Base-by-base conservation (phyloP, 2,888 invertebrate species). In the Thalpophila matura region DNA sequence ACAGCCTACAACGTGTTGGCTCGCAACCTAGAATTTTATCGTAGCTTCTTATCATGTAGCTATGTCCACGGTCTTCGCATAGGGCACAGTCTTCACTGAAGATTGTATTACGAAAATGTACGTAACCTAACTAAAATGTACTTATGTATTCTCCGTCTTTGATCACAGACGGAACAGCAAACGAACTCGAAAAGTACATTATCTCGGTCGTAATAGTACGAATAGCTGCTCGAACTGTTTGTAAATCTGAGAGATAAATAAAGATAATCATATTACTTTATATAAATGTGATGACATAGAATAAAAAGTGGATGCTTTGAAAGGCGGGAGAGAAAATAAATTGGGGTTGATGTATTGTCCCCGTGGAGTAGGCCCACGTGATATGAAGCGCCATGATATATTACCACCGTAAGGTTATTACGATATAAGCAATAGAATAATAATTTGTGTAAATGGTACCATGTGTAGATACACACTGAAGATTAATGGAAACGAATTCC, bases 271-370 rank as follows among this genome's bases (percentile, higher is more conserved):
- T 55, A 42, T 67, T 45, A 66, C 51, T 66, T 60, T 51, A 47
- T 47, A 69, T 61, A 57, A 63, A 62, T 57, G 31, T 53, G 45
- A 71, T 65, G 60, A 56, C 45, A 72, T 71, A 74, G 66, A 68
- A 74, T 79, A 82, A 83, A 83, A 84, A 82, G 77, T 78, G 62
- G 59, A 80, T 77, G 86, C 86, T 89, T 89, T 86, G 87, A 87
- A 87, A 87, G 83, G 86, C 86, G 85, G 81, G 75, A 81, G 81
- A 86, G 87, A 88, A 87, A 90, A 91, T 90, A 91, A 90, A 91
- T 91, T 89, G 81, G 81, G 86, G 84, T 86, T 90, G 89, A 90
- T 90, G 88, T 90, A 90, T 89, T 85, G 86, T 88, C 88, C 88
- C 89, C 55, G 81, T 69, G 85, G 88, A 74, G 55, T 38, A 85